Conservation (phyloP, 2,113 vertebrate genomes). For the Mustela nigripes region DNA sequence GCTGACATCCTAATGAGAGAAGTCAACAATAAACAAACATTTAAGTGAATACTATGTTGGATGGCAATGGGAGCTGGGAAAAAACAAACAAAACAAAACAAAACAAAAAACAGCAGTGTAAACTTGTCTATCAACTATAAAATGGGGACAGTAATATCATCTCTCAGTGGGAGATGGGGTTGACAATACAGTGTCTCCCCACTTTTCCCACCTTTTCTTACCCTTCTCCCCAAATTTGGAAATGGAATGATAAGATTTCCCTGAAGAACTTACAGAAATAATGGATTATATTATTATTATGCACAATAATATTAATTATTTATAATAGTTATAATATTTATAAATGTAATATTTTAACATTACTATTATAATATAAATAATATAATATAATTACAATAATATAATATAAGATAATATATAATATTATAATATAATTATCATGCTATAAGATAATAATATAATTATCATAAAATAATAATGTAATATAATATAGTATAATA, state of each 20-base stretch:
- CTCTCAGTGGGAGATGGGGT: neutral
- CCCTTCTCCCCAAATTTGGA: neutral
- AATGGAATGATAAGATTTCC: neutral
- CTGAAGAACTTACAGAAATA: neutral
- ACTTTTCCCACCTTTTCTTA: neutral
- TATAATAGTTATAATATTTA: too few relatives aligned
- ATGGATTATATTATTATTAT: too few relatives aligned
- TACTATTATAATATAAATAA: too few relatives aligned
- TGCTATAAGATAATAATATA: too few relatives aligned
- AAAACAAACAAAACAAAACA: neutral
- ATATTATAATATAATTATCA: too few relatives aligned
- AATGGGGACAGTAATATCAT: neutral
- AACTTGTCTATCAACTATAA: neutral
- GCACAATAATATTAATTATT: too few relatives aligned
- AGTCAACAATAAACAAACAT: neutral
- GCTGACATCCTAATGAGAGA: neutral
- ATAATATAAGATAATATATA: too few relatives aligned
- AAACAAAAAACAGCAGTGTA: neutral
- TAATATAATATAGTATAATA: too few relatives aligned
- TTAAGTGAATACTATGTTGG: neutral
- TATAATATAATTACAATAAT: too few relatives aligned
- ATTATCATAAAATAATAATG: too few relatives aligned
- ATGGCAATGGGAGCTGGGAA: too few relatives aligned
- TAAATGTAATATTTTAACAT: too few relatives aligned
- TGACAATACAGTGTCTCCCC: neutral